phyloP scores from a whole-genome alignment of 1,140 invertebrate genomes.

The Drosophila lini region DNA sequence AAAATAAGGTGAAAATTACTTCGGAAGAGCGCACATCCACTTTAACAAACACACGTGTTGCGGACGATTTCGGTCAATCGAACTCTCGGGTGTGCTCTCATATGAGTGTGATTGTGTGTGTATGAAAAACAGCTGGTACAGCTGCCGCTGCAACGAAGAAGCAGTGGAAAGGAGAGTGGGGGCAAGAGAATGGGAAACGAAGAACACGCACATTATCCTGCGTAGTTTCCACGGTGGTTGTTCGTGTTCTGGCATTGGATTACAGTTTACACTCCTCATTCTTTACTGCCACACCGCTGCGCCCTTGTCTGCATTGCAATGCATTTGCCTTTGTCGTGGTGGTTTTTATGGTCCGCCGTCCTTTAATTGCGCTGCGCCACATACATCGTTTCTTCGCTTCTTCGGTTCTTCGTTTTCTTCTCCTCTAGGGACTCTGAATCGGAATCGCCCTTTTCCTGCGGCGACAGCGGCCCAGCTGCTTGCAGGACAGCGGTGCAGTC shows the following conservation, averaged over 20 bases:
- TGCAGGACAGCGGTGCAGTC: conserved; percentile 40
- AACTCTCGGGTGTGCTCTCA: conserved; percentile 15
- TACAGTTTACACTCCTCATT: conserved; percentile 43
- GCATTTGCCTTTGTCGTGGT: conserved; percentile 56
- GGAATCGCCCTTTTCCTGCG: conserved; percentile 43
- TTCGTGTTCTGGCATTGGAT: conserved; percentile 54
- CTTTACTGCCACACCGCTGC: conserved; percentile 1
- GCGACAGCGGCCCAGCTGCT: conserved; percentile 47
- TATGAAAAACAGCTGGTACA: conserved; percentile 74
- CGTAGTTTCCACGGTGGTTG: conserved; percentile 59
- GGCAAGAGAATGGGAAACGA: background rate
- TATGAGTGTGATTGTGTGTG: conserved; percentile 11
- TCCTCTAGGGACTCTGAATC: conserved; percentile 13
- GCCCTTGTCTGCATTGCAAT: conserved; percentile 67
- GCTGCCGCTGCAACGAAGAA: conserved; percentile 45
- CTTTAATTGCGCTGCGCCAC: conserved; percentile 73
- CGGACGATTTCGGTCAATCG: conserved; percentile 29
- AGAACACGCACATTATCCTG: conserved; percentile 48
- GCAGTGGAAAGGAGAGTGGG: background rate
- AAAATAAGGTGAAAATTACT: conserved; percentile 22
- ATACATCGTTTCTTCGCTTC: conserved; percentile 52
- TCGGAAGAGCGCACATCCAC: background rate
- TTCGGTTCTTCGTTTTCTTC: conserved; percentile 26
- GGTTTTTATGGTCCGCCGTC: conserved; percentile 41
- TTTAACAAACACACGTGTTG: conserved; percentile 37